Base-by-base conservation (phyloP, 2,113 vertebrate species). In the Mormoops blainvillei region DNA sequence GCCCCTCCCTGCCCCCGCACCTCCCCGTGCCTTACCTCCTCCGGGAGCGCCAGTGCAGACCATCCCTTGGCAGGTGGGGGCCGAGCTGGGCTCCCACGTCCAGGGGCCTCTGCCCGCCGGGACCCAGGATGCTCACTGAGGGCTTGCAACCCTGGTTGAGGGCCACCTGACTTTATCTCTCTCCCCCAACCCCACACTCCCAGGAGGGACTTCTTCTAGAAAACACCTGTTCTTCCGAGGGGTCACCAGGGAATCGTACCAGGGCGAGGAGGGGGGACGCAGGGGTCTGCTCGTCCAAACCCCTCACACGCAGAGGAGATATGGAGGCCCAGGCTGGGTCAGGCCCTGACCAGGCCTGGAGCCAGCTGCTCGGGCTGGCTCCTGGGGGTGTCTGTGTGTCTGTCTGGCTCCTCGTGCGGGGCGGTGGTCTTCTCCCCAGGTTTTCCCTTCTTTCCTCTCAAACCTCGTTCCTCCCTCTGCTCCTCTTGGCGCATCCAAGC, bases 81-180 rank as follows among this genome's bases (percentile, higher is more conserved):
- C 11, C 0, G 0, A 24, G 45, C 28, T 3, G 36, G 22, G 73
- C 38, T 65, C 76, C 56, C 36, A 15, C 0, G 8, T 18, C 50
- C 7, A 1, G 0, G 0, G 19, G 20, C 38, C 38, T 71, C 54
- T 5, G 65, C 31, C 41, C 3, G 0, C 20, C 0, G 36, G 26
- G 12, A 50, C 41, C 24, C 6, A 10, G 74, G 14, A 38, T n/a
- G 54, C 43, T 41, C 13, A 7, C 9, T 24, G n/a, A 26, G 82
- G 48, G 15, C 38, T 48, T 8, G 15, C n/a, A 38, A 20, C 18
- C 24, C 14, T 0, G 73, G 28, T 3, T 14, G 70, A 9, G 22
- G 5, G 7, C 48, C 19, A 1, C 15, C 9, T n/a, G 54, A 28
- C 38, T 16, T 26, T 11, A 22, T 50, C 9, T 16, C 28, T 11